Conservation (phyloP, 2,888 invertebrate genomes). For the Mylabris sibirica region DNA sequence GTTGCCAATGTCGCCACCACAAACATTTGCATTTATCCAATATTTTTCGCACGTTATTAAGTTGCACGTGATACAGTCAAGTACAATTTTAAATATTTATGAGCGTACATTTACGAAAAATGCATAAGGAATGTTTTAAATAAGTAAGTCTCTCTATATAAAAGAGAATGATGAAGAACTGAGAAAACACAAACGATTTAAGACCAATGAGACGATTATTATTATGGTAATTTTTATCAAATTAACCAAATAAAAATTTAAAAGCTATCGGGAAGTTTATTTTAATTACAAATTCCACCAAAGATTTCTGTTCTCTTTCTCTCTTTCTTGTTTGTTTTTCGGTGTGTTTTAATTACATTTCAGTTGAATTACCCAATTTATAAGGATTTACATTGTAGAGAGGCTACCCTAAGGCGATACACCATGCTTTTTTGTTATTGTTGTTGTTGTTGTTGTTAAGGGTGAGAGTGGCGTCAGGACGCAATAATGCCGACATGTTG, state of each 20-base stretch:
- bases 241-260: constrained; percentile 37
- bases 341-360: constrained; percentile 40
- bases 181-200: neutral
- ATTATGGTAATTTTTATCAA: constrained; percentile 21
- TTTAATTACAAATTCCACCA: constrained; percentile 42
- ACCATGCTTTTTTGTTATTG: neutral
- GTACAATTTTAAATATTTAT: constrained; percentile 32
- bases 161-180: too few relatives aligned
- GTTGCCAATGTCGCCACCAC: neutral
- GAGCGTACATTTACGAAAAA: constrained; percentile 9
- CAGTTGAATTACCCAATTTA: constrained; percentile 42
- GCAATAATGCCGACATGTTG: constrained; percentile 40
- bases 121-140: neutral
- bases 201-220: neutral
- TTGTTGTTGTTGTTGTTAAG: constrained; percentile 23
- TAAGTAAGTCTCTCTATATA: too few relatives aligned
- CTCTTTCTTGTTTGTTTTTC: too few relatives aligned
- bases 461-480: constrained; percentile 29
- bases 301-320: constrained; percentile 35
- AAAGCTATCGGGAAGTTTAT: constrained; percentile 38
- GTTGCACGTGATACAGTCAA: constrained; percentile 16
- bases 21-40: constrained; percentile 26
- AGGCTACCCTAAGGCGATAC: constrained; percentile 11
- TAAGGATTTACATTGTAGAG: constrained; percentile 40
- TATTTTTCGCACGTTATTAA: constrained; percentile 28